These are phyloP conservation scores for Thyatira batis DNA, from an alignment of 2,888 invertebrate genomes.

Conservation along the genomic window DNA sequence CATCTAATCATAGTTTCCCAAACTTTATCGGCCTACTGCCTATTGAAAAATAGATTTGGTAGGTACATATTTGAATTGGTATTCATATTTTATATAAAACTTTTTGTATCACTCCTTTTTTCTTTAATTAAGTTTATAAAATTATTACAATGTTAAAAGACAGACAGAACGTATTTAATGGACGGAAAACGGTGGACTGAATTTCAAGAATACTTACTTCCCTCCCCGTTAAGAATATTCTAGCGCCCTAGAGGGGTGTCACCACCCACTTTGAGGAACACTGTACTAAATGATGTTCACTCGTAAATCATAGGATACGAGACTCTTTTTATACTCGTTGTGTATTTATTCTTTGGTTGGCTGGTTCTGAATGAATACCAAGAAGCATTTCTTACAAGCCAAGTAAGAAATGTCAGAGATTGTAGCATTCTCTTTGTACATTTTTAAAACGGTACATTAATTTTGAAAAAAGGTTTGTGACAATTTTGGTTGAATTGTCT, in stretches of 20 bases:
- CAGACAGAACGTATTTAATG: no score
- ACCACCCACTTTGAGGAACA: background rate
- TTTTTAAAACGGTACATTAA: conserved; percentile 8
- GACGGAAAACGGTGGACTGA: background rate
- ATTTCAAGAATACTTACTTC: background rate
- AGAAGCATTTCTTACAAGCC: conserved; percentile 4
- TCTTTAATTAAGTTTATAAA: no score
- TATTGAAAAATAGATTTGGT: background rate
- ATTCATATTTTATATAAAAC: no score
- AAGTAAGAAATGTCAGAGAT: conserved; percentile 32
- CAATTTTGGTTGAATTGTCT: no score
- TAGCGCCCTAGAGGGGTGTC: background rate
- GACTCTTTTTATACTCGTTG: conserved; percentile 34
- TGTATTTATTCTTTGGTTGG: conserved; percentile 43
- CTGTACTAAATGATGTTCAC: conserved; percentile 38
- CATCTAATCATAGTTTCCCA: background rate
- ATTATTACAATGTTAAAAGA: no score
- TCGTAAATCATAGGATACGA: conserved; percentile 55
- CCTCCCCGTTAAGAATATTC: background rate
- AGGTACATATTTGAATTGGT: background rate
- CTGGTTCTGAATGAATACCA: conserved; percentile 38
- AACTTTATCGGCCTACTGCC: background rate
- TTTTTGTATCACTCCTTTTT: no score
- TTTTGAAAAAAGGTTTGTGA: background rate
- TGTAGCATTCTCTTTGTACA: conserved; percentile 28